Percentiles rank a stretch among this genome's conserved stretches.
Conservation (phyloP, 2,888 invertebrate genomes). For the Lottia gigantea region DNA sequence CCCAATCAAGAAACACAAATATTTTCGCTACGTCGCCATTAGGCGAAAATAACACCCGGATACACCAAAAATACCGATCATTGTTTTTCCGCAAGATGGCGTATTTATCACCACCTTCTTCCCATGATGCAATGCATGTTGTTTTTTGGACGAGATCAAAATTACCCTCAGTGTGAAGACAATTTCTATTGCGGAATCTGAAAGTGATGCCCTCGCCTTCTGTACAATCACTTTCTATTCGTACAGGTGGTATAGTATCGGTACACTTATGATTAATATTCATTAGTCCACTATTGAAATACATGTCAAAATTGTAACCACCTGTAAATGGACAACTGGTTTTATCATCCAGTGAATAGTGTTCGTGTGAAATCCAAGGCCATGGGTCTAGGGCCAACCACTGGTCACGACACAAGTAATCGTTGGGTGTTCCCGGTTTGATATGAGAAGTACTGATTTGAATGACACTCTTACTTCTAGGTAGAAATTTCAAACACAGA, state of each 20-base stretch:
- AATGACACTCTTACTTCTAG: slow-evolving; percentile 32
- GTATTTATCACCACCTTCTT: slow-evolving; percentile 26
- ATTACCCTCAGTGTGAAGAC: slow-evolving; percentile 24
- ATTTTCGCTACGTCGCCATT: slow-evolving; percentile 18
- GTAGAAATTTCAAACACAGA: slow-evolving; percentile 35
- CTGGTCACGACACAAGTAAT: slow-evolving; percentile 23
- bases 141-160: slow-evolving; percentile 24
- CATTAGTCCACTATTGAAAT: slow-evolving; percentile 11
- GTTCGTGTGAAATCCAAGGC: slow-evolving; percentile 34
- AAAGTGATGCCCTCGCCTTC: slow-evolving; percentile 30
- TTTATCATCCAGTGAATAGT: slow-evolving; percentile 18
- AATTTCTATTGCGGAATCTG: slow-evolving; percentile 29
- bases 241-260: slow-evolving; percentile 24
- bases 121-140: slow-evolving; percentile 34
- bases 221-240: slow-evolving; percentile 37
- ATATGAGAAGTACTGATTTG: slow-evolving; percentile 34
- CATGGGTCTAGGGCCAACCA: slow-evolving; percentile 30
- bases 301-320: slow-evolving; percentile 32
- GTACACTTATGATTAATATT: slow-evolving; percentile 14
- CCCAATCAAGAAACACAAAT: slow-evolving; percentile 26
- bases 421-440: slow-evolving; percentile 12
- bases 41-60: slow-evolving; percentile 24
- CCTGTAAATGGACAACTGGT: slow-evolving; percentile 31
- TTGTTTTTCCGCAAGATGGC: slow-evolving; percentile 28
- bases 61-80: slow-evolving; percentile 34